Evolutionary conservation across 2,888 invertebrate genomes (phyloP), one percentile per base, ranked within the genome.

Genomic region (Hypomecis atomaria): DNA sequence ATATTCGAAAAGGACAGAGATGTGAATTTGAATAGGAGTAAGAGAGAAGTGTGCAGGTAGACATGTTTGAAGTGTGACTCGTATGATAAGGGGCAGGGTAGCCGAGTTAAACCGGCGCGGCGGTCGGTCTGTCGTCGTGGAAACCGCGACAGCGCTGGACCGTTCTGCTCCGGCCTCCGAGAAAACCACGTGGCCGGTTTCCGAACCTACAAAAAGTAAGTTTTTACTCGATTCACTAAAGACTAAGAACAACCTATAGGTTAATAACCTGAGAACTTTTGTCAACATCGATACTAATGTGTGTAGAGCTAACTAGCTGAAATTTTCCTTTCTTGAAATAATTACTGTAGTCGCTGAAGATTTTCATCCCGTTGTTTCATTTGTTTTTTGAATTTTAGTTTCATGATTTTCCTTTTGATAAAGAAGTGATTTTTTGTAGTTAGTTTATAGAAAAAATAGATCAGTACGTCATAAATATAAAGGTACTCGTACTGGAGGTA

Each of bases 171-270:
- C 80, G 77, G 75, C 71, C 68, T 66, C 55, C 52, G 54, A 70
- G 68, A 59, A 69, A 75, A 87, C 83, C 92, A 92, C 92, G 92
- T 92, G 92, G 89, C 83, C 84, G 87, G 82, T 79, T 71, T 70
- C 65, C 74, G 73, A 82, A 82, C 83, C 82, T 81, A 79, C 70
- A 84, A 85, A 83, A 78, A 73, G 90, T 91, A 76, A 90, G 90
- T 90, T 77, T 59, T 72, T 65, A 59, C 70, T 62, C 62, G 64
- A 70, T 73, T 72, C 56, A 67, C 65, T 75, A 67, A 57, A 40
- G 48, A 56, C 23, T 23, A 23, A 23, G 11, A 57, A 50, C 54
- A 36, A n/a, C 42, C 13, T 38, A 6, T 56, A 65, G 58, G 61
- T 65, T 62, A 62, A 13, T 64, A 60, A 59, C 65, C 65, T 58